Evolutionary conservation across 2,888 invertebrate genomes (phyloP).

Genomic region (Andrena camellia): DNA sequence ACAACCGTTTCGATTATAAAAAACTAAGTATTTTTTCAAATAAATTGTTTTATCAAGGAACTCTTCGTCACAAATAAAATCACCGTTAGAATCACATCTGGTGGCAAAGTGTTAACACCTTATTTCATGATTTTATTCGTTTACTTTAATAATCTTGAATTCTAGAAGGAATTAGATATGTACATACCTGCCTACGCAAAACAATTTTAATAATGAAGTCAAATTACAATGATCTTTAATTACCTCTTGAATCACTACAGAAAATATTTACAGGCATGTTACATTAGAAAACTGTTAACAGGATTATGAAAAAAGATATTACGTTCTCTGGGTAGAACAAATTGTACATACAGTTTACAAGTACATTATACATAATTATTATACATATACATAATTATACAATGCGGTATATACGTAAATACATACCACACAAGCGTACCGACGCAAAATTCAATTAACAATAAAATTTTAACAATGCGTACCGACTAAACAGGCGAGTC

Average conservation of each 20-base stretch:
- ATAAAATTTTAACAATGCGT: too few species aligned
- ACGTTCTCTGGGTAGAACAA: neutral
- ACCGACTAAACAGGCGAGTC: too few species aligned
- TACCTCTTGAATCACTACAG: neutral
- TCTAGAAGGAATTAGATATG: neutral
- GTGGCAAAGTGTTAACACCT: too few species aligned
- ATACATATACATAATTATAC: neutral
- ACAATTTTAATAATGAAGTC: neutral
- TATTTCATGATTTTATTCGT: neutral
- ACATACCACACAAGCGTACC: neutral
- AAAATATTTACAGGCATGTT: constrained; percentile 1
- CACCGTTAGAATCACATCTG: too few species aligned
- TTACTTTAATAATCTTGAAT: neutral
- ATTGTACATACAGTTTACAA: neutral
- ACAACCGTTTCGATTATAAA: neutral
- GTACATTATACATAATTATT: neutral
- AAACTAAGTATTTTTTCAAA: too few species aligned
- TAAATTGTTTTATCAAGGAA: too few species aligned
- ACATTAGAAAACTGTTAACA: neutral
- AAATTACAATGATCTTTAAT: neutral
- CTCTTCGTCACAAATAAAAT: too few species aligned
- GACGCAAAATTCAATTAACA: neutral
- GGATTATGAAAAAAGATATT: neutral
- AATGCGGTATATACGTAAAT: neutral
- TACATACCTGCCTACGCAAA: neutral